Evolutionary conservation across 2,113 vertebrate species (phyloP).

Genomic region (Pangasianodon gigas): DNA sequence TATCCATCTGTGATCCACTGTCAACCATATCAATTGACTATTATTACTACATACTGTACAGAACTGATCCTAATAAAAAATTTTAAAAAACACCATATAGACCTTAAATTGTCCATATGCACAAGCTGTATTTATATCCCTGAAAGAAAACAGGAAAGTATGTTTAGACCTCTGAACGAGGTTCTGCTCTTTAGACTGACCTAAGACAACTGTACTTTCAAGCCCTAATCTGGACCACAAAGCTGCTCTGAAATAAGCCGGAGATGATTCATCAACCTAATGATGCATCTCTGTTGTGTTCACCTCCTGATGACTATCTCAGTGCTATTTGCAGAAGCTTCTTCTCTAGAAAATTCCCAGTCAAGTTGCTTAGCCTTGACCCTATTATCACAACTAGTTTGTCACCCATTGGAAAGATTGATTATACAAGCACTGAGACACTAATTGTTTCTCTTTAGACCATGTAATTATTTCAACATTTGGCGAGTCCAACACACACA

Average conservation of each 20-base stretch:
- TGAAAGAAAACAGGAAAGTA: conserved; percentile 27
- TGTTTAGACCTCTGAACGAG: conserved; percentile 8
- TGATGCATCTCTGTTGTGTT: neutral
- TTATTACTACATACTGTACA: conserved; percentile 3
- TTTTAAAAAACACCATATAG: neutral
- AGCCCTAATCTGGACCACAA: neutral
- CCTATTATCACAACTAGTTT: neutral
- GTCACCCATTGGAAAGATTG: neutral
- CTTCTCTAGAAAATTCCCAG: neutral
- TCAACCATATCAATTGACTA: conserved; percentile 18
- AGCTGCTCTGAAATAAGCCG: neutral
- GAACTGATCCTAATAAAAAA: conserved; percentile 49
- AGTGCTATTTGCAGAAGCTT: neutral
- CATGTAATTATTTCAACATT: conserved; percentile 7
- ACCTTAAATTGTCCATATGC: conserved; percentile 14
- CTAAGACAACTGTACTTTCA: neutral
- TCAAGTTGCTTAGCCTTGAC: neutral
- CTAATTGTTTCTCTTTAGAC: neutral
- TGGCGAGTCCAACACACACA: neutral
- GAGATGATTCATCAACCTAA: neutral
- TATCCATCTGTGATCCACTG: conserved; percentile 11
- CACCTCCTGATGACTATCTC: neutral
- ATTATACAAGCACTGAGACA: neutral
- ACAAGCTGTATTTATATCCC: conserved; percentile 29
- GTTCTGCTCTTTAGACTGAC: neutral